Conservation (phyloP, 2,888 invertebrate species). For the Anticlea derivata region DNA sequence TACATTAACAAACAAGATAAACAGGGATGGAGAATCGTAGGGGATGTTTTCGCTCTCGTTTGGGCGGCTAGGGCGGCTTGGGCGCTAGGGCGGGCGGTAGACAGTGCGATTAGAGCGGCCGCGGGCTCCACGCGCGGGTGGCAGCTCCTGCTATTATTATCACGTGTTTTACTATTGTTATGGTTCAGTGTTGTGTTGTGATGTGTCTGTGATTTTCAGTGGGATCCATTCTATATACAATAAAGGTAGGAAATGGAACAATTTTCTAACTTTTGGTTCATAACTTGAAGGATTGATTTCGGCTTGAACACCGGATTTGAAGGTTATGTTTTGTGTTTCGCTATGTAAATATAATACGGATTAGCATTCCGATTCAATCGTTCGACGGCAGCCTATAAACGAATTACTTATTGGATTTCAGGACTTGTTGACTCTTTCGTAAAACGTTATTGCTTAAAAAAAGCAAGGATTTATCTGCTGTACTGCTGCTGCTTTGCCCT, state of each 20-base stretch:
- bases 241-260: constrained; percentile 5
- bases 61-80: constrained; percentile 52
- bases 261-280: background rate
- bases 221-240: background rate
- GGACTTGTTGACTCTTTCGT: background rate
- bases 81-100: constrained; percentile 40
- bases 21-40: constrained; percentile 43
- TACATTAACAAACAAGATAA: constrained; percentile 29
- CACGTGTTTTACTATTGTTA: background rate
- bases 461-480: too few relatives aligned
- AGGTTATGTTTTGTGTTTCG: constrained; percentile 27
- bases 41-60: constrained; percentile 78
- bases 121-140: constrained; percentile 24
- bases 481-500: too few relatives aligned
- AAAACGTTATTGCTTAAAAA: too few relatives aligned
- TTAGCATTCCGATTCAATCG: background rate
- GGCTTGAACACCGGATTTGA: constrained; percentile 6
- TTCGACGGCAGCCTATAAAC: background rate
- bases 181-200: constrained; percentile 24
- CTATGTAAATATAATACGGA: constrained; percentile 27
- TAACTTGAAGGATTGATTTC: background rate
- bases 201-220: constrained; percentile 17
- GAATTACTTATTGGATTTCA: background rate
- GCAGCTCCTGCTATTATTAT: background rate
- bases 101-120: constrained; percentile 20